Evolutionary conservation across 1,140 invertebrate genomes (phyloP), one percentile per base, ranked within the genome.

Genomic region (Lanistes nyassanus): DNA sequence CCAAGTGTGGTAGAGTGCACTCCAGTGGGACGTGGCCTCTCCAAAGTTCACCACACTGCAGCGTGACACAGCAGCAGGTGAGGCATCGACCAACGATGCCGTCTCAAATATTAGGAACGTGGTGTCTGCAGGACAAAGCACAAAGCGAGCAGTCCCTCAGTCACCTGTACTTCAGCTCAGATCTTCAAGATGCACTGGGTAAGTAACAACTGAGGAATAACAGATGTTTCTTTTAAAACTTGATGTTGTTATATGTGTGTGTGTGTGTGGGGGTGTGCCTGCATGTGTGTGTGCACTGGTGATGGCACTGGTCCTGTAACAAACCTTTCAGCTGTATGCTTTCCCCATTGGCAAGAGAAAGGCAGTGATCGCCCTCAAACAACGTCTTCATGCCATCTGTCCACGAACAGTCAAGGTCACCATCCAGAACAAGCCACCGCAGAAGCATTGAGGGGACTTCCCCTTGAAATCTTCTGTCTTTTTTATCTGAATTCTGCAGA

Each of bases 381-480:
- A 88, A 36, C 0, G 85, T 85, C 76, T 84, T 88, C 13, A 88
- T 66, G 67, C 80, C 81, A 26, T 89, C 87, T 9, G 83, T 84
- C 87, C 87, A 88, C 3, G 68, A 62, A 13, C 84, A 77, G 64
- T 85, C 78, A 55, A 89, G 76, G 69, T 83, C 80, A 11, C 88
- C 88, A 77, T 89, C 88, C 53, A 89, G 69, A 1, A 89, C 82
- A 29, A 89, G 72, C 88, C 87, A 88, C 16, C 85, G 81, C 6
- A 85, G 62, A 21, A 88, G 74, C 5, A 82, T 69, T 23, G 85
- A 85, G 6, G 85, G 82, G 16, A 83, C 36, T 23, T 86, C 85
- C 29, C 65, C 68, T 4, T 53, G 72, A 4, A 19, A 31, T 71
- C 79, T 80, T 23, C 76, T 69, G 21, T 72, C 73, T 39, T 83